Base-by-base conservation (phyloP, 1,140 invertebrate species). In the Magallana gigas region DNA sequence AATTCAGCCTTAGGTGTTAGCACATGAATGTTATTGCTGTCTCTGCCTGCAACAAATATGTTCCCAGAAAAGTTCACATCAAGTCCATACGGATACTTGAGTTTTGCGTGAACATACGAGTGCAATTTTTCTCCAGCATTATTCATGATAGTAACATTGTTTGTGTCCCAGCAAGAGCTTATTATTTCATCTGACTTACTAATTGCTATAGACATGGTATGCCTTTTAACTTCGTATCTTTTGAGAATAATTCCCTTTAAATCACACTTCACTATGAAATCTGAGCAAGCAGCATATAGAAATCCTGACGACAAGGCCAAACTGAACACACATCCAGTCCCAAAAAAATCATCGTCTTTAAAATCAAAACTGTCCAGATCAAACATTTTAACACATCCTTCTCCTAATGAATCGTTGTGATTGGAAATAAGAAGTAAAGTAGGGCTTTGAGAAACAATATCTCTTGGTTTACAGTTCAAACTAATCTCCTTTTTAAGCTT, bases 231-330 rank as follows among this genome's bases (percentile, higher is more conserved):
- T 8, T 0, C 1, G 18, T 18, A 71, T 71, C 29, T 71, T 23
- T 23, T 71, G 8, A 71, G 18, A 71, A 71, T 71, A 23, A 23
- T 23, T 71, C 18, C 64, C 16, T 71, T 23, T 23, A 1, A 9
- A 71, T 68, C 64, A 5, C n/a, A 68, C 18, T 71, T 71, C 64
- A 71, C 64, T 71, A 71, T 71, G 18, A 29, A 71, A 6, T n/a
- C 7, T 23, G 0, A 1, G n/a, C 64, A 29, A 18, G 64, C 64
- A 29, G 7, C 8, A 71, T 71, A 71, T 8, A 71, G 18, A 23
- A 71, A 71, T n/a, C 1, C 64, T 8, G 64, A 71, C 18, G 64
- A 71, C 7, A 9, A 3, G 8, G n/a, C 64, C 29, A 71, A 71
- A 1, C 23, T 23, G 23, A 23, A 23, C 23, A 23, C 23, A 23